Evolutionary conservation across 2,888 invertebrate genomes (phyloP).

Genomic region (Megamerina dolium): DNA sequence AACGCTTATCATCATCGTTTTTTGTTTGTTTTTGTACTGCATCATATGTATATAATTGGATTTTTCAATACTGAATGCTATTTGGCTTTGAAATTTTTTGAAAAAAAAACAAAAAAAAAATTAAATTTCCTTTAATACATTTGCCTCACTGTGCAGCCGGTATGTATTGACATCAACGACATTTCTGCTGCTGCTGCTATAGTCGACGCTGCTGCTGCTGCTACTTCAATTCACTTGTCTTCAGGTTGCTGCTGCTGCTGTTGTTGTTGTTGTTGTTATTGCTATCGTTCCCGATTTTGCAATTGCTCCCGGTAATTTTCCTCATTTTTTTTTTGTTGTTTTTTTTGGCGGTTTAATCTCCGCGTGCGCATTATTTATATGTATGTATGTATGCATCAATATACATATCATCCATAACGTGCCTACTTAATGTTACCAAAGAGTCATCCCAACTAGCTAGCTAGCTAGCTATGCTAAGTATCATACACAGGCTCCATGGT

Average conservation of each 20-base stretch:
- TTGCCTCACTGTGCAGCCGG: conserved; percentile 10
- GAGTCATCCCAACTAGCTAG: background rate
- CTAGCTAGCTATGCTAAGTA: conserved; percentile 9
- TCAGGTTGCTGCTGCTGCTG: too few relatives aligned
- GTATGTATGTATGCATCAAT: too few relatives aligned
- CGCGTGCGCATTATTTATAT: conserved; percentile 16
- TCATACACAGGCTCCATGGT: conserved; percentile 48
- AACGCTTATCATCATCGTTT: conserved; percentile 5
- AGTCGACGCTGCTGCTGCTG: background rate
- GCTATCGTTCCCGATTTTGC: too few relatives aligned
- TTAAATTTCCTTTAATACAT: background rate
- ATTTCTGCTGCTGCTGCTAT: background rate
- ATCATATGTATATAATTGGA: background rate
- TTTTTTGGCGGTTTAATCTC: conserved; percentile 16
- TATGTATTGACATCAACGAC: background rate
- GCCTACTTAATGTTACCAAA: background rate
- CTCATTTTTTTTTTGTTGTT: background rate
- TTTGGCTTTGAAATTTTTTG: too few relatives aligned
- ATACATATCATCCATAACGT: background rate
- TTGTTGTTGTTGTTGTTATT: conserved; percentile 1
- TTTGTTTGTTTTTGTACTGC: background rate
- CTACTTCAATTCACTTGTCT: too few relatives aligned
- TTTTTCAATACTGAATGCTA: too few relatives aligned
- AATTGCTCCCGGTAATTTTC: conserved; percentile 3
- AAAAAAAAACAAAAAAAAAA: too few relatives aligned